Percentiles rank a stretch among this genome's conserved stretches.
Conservation (phyloP, 2,888 invertebrate species). For the Metalampra italica region DNA sequence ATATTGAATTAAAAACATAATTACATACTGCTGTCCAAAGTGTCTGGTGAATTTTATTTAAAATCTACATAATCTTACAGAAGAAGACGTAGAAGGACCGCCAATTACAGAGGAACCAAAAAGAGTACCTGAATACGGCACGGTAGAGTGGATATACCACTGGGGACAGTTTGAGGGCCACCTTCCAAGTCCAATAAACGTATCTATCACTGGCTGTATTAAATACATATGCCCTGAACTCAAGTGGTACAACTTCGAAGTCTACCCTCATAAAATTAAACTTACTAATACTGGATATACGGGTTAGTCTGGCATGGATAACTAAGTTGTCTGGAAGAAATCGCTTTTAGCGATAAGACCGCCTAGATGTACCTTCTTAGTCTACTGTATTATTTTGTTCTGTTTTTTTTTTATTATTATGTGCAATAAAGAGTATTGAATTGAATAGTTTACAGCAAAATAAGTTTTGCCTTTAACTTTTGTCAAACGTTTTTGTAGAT, state of each 20-base stretch:
- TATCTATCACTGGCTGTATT: constrained; percentile 59
- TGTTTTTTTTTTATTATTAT: no score
- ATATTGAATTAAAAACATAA: background rate
- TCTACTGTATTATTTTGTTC: no score
- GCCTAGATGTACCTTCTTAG: no score
- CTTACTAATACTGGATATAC: constrained; percentile 83
- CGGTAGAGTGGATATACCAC: constrained; percentile 54
- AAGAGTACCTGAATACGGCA: constrained; percentile 39
- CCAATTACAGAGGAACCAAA: constrained; percentile 22
- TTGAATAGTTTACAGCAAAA: background rate
- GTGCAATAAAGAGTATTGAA: no score
- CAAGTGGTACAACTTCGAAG: constrained; percentile 77
- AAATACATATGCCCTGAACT: constrained; percentile 64
- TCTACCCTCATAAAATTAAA: constrained; percentile 80
- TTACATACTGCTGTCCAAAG: background rate
- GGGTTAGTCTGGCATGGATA: constrained; percentile 52
- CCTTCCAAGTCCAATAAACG: constrained; percentile 56
- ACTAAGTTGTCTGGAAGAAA: no score
- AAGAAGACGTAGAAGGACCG: constrained; percentile 25
- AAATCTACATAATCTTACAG: background rate
- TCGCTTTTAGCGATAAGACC: no score
- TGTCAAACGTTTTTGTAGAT: background rate
- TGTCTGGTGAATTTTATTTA: background rate
- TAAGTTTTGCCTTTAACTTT: background rate
- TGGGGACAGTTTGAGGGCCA: constrained; percentile 50